Conservation (phyloP, 2,113 vertebrate genomes). For the Perognathus longimembris region DNA sequence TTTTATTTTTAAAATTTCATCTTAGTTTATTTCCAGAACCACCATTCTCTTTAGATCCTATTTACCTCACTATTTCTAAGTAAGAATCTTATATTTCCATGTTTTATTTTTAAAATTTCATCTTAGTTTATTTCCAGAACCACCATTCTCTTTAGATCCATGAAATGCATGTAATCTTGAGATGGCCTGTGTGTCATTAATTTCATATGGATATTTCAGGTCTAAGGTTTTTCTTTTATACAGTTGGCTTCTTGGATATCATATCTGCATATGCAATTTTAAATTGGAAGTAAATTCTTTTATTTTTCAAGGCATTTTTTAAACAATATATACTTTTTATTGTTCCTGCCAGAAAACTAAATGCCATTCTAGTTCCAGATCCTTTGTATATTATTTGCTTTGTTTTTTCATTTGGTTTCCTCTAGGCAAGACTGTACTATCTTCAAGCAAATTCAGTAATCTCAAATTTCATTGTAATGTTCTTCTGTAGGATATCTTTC, state of each 20-base stretch:
- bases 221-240: neutral
- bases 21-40: neutral
- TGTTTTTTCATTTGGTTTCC: slow-evolving; percentile 31
- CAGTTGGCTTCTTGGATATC: neutral
- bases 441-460: neutral
- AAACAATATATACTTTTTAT: neutral
- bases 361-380: neutral
- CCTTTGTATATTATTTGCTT: neutral
- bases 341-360: neutral
- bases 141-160: neutral
- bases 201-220: neutral
- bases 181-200: neutral
- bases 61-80: slow-evolving; percentile 17
- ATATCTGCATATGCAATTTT: slow-evolving; percentile 1
- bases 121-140: neutral
- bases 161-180: neutral
- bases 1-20: neutral
- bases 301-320: neutral
- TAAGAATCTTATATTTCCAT: neutral
- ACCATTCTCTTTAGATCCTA: neutral
- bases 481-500: neutral
- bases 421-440: neutral
- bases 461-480: neutral
- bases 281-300: neutral
- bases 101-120: neutral